Evolutionary conservation across 2,888 invertebrate species (phyloP), one percentile per base, ranked within the genome.

Genomic region (Heteromurus nitidus): DNA sequence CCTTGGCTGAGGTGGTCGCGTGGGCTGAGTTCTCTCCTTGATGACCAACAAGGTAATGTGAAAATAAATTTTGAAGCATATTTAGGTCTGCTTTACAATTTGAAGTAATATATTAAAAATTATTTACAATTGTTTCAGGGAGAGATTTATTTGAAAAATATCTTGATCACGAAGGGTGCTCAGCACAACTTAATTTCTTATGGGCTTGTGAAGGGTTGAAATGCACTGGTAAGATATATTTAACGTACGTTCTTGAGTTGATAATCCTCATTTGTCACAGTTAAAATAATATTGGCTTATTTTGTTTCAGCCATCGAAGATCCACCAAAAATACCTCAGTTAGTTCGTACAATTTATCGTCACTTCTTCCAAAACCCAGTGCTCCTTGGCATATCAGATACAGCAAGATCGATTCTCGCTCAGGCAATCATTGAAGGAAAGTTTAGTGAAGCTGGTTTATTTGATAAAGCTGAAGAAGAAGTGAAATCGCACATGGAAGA

Each of bases 1-100:
- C 92, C 94, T 81, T 96, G 95, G 90, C 91, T 95, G 88, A 94
- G 94, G 89, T 98, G 98, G 97, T 96, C 97, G 62, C 92, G 94
- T 87, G 95, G 94, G 88, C 92, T 98, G 88, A 93, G 93, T 89
- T 92, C 93, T 88, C 91, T 98, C 87, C 92, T 98, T 88, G 93
- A 95, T 58, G 97, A 98, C 91, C 93, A 93, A 86, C 95, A 96
- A 89, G 98, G 98, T 82, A 73, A 13, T 13, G 36, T 5, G n/a
- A n/a, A n/a, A n/a, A n/a, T n/a, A n/a, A n/a, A n/a, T 36, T 36
- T 36, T 36, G 9, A 36, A 9, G 9, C 36, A 13, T 36, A 9
- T 36, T 36, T 36, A 36, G 36, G 9, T 9, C 36, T 7, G 36
- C 13, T 36, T 36, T 36, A 36, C 36, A 36, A 7, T 36, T 7